These are phyloP conservation scores for Castor canadensis DNA, from an alignment of 2,113 vertebrate genomes.

Conservation along the genomic window DNA sequence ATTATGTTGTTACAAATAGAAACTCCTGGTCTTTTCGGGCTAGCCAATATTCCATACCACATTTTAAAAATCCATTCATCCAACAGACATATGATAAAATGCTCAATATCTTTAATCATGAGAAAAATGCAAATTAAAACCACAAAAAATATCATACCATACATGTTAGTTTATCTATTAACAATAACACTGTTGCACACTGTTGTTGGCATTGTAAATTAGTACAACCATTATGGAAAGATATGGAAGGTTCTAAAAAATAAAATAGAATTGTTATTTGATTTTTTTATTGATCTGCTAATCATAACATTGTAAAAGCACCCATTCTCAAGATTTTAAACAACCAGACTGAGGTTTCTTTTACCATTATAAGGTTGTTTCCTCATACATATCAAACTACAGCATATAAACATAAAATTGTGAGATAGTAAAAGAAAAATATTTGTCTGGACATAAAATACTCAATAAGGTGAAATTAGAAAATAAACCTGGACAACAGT, in stretches of 20 bases:
- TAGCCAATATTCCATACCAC: background rate
- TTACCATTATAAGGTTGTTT: background rate
- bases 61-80: background rate
- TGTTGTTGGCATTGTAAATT: no score
- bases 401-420: background rate
- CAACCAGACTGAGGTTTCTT: background rate
- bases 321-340: background rate
- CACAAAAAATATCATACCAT: background rate
- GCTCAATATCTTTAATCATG: background rate
- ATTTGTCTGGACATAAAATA: background rate
- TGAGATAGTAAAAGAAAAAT: background rate
- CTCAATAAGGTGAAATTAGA: background rate
- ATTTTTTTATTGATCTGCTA: background rate
- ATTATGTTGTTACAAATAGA: background rate
- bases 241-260: background rate
- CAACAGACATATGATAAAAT: background rate
- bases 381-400: background rate
- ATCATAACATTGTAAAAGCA: background rate
- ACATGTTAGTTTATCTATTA: background rate
- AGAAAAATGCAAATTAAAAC: background rate
- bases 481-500: background rate
- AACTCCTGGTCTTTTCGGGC: background rate
- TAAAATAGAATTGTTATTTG: background rate
- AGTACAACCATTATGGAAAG: no score
- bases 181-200: background rate